phyloP scores from a whole-genome alignment of 2,797 vertebrate species.

The Thalassophryne amazonica region DNA sequence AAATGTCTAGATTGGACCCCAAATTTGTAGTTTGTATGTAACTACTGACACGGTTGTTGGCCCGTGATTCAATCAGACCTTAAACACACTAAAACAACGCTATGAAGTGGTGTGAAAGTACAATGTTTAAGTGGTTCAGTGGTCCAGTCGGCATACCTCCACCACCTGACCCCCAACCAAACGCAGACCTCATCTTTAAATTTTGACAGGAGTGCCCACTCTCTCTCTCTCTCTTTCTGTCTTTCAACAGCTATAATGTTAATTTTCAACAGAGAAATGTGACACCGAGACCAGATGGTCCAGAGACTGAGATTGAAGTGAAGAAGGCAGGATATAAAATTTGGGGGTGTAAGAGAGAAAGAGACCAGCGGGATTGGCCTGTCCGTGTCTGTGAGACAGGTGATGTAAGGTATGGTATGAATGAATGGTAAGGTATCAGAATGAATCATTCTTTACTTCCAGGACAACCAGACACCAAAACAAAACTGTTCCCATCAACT shows the following conservation, averaged over 20 bases:
- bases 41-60: no score
- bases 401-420: conserved; percentile 43
- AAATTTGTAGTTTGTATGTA: no score
- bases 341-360: neutral
- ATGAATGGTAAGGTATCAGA: conserved; percentile 46
- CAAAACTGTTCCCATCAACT: neutral
- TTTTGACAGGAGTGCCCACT: neutral
- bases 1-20: no score
- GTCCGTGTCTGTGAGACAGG: conserved; percentile 17
- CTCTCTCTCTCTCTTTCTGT: conserved; percentile 15
- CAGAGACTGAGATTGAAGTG: conserved; percentile 19
- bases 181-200: neutral
- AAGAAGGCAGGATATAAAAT: conserved; percentile 11
- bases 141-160: no score
- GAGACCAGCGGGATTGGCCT: neutral
- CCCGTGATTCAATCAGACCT: no score
- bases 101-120: no score
- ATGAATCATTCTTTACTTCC: conserved; percentile 33
- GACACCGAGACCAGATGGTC: conserved; percentile 55
- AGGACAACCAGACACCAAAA: neutral
- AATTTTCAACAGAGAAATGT: conserved; percentile 45
- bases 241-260: conserved; percentile 49
- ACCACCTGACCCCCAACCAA: neutral
- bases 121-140: no score
- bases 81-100: no score